Percentiles rank a stretch among this genome's conserved stretches.
Conservation (phyloP, 2,797 vertebrate species). For the Tachyglossus aculeatus region DNA sequence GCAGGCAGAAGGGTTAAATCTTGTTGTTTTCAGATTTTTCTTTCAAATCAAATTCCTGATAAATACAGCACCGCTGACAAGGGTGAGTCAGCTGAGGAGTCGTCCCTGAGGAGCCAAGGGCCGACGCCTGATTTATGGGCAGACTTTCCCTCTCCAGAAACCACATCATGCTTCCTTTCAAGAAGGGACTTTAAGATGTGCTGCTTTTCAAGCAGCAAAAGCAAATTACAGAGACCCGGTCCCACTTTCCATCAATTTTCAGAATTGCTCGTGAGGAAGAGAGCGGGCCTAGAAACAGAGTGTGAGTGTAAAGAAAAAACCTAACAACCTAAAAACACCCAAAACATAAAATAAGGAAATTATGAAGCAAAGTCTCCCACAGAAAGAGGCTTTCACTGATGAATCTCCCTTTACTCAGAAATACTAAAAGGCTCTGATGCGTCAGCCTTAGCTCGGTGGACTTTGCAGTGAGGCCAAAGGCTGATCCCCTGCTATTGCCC, state of each 20-base stretch:
- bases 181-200: neutral
- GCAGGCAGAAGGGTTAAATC: neutral
- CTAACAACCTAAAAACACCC: too few species aligned
- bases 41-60: neutral
- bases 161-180: neutral
- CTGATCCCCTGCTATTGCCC: neutral
- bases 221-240: neutral
- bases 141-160: neutral
- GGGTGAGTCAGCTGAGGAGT: neutral
- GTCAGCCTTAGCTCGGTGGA: neutral
- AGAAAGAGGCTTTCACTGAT: too few species aligned
- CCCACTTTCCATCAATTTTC: neutral
- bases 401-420: too few species aligned
- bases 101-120: neutral
- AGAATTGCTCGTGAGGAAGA: neutral
- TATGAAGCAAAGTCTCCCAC: too few species aligned
- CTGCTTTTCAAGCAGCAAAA: neutral
- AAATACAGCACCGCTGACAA: neutral
- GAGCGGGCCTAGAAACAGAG: neutral
- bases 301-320: too few species aligned
- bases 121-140: constrained; percentile 13
- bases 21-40: neutral
- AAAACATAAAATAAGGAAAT: neutral
- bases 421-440: too few species aligned
- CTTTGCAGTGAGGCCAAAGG: neutral